These are phyloP conservation scores for Mastomys natalensis DNA, from an alignment of 2,113 vertebrate genomes.

Conservation along the genomic window DNA sequence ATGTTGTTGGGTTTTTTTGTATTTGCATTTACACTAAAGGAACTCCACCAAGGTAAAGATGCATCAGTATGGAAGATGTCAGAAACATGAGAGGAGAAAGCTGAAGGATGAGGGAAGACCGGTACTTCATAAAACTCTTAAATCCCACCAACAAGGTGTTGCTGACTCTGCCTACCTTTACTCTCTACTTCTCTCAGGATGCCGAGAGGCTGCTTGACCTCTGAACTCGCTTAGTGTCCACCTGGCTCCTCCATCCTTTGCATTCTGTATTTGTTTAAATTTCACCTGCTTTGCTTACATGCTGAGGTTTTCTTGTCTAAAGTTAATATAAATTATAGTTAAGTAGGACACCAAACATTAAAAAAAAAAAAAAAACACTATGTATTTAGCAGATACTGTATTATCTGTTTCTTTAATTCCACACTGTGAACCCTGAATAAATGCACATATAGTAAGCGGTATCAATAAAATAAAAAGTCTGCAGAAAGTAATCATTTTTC, in stretches of 20 bases:
- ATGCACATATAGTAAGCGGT: not conserved
- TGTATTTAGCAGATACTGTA: not conserved
- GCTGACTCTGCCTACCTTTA: not conserved
- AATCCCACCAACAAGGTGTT: not conserved
- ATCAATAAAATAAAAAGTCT: not conserved
- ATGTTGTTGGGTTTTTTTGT: not conserved
- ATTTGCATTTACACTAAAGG: not conserved
- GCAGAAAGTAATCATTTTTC: not conserved
- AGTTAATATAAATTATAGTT: slow-evolving; percentile 47
- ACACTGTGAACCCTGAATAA: not conserved
- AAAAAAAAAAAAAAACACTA: not conserved
- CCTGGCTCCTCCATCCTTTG: not conserved
- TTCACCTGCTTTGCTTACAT: slow-evolving; percentile 36
- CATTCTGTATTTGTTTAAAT: not conserved
- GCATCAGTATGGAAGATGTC: not conserved
- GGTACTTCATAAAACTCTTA: not conserved
- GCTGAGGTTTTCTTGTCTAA: slow-evolving; percentile 33
- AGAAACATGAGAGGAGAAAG: not conserved
- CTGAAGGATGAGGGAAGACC: not conserved
- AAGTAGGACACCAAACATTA: not conserved
- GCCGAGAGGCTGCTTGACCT: not conserved
- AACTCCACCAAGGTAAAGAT: not conserved
- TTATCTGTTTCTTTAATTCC: slow-evolving; percentile 46
- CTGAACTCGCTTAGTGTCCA: not conserved
- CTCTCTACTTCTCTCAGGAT: not conserved